These are phyloP conservation scores for Sander lucioperca DNA, from an alignment of 2,113 vertebrate genomes.

Conservation along the genomic window DNA sequence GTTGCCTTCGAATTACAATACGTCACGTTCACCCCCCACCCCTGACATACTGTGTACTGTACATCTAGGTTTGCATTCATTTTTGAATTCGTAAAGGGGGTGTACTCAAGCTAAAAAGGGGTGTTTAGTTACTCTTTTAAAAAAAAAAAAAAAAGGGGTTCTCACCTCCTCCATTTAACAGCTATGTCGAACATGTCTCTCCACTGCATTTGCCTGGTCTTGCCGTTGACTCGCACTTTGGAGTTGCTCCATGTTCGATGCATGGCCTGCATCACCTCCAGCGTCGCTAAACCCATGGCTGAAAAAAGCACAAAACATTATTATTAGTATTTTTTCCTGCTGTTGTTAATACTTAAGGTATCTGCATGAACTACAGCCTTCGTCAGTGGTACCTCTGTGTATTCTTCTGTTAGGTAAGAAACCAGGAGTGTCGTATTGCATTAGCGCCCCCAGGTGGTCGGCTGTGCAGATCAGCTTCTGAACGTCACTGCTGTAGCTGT, in stretches of 20 bases:
- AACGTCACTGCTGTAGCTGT: constrained; percentile 91
- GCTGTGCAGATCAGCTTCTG: constrained; percentile 95
- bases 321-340: neutral
- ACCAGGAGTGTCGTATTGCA: constrained; percentile 97
- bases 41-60: neutral
- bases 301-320: constrained; percentile 15
- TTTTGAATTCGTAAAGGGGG: neutral
- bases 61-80: neutral
- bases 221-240: constrained; percentile 96
- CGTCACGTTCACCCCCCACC: neutral
- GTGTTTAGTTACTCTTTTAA: too few relatives aligned
- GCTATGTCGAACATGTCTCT: constrained; percentile 99
- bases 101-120: too few relatives aligned
- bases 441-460: constrained; percentile 94
- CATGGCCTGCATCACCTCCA: constrained; percentile 98
- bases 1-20: neutral
- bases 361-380: neutral
- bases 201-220: constrained; percentile 97
- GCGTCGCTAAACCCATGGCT: constrained; percentile 97
- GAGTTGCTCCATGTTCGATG: constrained; percentile 96
- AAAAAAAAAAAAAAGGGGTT: neutral
- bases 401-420: constrained; percentile 96
- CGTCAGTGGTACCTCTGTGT: constrained; percentile 90
- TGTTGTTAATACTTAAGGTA: neutral
- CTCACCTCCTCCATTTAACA: constrained; percentile 97